phyloP scores from a whole-genome alignment of 2,113 vertebrate genomes.

The Ctenodactylus gundi region DNA sequence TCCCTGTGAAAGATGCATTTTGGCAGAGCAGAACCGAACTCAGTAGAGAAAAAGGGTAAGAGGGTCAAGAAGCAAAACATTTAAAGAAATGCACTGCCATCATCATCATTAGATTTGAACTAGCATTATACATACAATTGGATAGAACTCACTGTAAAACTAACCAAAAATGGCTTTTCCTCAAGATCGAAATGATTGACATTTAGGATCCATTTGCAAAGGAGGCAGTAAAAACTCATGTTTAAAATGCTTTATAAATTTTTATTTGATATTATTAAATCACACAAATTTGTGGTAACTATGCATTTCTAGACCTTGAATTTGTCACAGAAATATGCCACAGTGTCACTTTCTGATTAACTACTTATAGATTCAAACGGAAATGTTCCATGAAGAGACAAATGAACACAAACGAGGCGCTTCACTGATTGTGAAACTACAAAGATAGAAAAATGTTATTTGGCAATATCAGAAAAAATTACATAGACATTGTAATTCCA shows the following conservation, averaged over 20 bases:
- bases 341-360: constrained; percentile 28
- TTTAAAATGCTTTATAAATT: constrained; percentile 36
- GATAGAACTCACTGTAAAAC: constrained; percentile 37
- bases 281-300: constrained; percentile 49
- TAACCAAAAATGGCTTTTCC: constrained; percentile 2
- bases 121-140: background rate
- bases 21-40: background rate
- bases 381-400: constrained; percentile 58
- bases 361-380: constrained; percentile 60
- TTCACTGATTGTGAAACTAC: constrained; percentile 71
- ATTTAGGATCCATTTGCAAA: constrained; percentile 54
- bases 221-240: background rate
- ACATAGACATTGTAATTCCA: constrained; percentile 55
- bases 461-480: constrained; percentile 69
- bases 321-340: constrained; percentile 55
- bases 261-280: constrained; percentile 77
- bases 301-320: constrained; percentile 36
- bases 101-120: background rate
- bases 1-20: background rate
- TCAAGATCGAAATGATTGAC: background rate
- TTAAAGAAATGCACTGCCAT: background rate
- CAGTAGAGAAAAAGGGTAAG: background rate
- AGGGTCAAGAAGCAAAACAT: background rate
- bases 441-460: constrained; percentile 75
- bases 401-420: constrained; percentile 59